Conservation (phyloP, 2,113 vertebrate genomes). For the Jacana jacana region DNA sequence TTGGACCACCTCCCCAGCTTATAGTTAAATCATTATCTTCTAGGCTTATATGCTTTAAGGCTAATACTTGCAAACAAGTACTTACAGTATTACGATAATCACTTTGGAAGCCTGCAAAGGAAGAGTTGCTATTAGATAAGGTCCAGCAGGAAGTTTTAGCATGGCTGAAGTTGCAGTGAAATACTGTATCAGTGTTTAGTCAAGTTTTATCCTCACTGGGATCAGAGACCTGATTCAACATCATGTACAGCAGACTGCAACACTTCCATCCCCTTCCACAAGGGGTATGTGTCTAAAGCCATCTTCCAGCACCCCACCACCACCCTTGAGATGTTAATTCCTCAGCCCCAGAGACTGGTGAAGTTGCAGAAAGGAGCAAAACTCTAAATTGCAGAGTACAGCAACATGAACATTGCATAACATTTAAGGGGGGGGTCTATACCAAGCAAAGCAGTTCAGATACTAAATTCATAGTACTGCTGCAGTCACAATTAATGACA, state of each 20-base stretch:
- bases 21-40: not conserved
- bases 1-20: not conserved
- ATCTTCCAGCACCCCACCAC: not conserved
- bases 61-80: not conserved
- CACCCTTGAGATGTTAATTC: not conserved
- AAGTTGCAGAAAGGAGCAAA: not conserved
- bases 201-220: conserved; percentile 42
- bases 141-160: not conserved
- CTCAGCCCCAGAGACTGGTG: not conserved
- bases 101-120: not conserved
- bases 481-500: not conserved
- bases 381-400: not conserved
- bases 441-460: not conserved
- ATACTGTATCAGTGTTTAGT: conserved; percentile 65
- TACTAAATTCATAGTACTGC: not conserved
- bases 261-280: not conserved
- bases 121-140: not conserved
- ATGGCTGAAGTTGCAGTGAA: not conserved
- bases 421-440: accelerated
- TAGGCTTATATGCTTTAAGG: not conserved
- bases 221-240: conserved; percentile 74
- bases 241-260: conserved; percentile 57
- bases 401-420: accelerated
- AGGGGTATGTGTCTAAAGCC: not conserved
- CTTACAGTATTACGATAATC: not conserved